Conservation (phyloP, 2,797 vertebrate genomes). For the Arrhamphus sclerolepis region DNA sequence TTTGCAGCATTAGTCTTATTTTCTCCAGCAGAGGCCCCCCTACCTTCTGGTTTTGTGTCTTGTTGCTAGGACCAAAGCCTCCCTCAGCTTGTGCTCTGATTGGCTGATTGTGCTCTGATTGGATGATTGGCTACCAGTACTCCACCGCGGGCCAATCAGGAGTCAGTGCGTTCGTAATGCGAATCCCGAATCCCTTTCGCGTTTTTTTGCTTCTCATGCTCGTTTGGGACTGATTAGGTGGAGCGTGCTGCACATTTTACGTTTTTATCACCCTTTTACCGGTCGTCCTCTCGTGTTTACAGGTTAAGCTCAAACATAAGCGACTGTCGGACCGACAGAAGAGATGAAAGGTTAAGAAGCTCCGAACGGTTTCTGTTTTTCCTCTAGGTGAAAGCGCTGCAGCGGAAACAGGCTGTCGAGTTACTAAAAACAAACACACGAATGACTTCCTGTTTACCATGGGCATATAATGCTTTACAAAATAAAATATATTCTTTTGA, state of each 20-base stretch:
- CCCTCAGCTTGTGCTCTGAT: conserved; percentile 48
- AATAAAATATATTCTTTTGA: conserved; percentile 31
- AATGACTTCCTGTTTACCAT: conserved; percentile 22
- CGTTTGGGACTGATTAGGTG: background rate
- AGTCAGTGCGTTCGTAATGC: conserved; percentile 53
- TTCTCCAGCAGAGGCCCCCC: background rate
- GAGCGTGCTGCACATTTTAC: background rate
- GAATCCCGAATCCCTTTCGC: conserved; percentile 34
- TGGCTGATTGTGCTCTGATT: conserved; percentile 65
- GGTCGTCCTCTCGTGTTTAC: too few species aligned
- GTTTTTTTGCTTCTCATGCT: background rate
- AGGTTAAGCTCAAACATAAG: too few species aligned
- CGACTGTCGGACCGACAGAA: too few species aligned
- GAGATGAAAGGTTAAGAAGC: too few species aligned
- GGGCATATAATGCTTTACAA: background rate
- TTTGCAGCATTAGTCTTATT: too few species aligned
- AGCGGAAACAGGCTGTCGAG: conserved; percentile 16
- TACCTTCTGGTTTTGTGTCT: conserved; percentile 19
- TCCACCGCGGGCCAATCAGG: conserved; percentile 63
- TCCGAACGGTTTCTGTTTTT: too few species aligned
- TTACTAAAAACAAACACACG: background rate
- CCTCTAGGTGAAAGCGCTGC: too few species aligned
- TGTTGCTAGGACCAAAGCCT: conserved; percentile 73
- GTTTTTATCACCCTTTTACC: background rate
- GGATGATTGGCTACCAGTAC: conserved; percentile 35